phyloP scores from a whole-genome alignment of 2,888 invertebrate genomes.

The Tetragnatha montana region DNA sequence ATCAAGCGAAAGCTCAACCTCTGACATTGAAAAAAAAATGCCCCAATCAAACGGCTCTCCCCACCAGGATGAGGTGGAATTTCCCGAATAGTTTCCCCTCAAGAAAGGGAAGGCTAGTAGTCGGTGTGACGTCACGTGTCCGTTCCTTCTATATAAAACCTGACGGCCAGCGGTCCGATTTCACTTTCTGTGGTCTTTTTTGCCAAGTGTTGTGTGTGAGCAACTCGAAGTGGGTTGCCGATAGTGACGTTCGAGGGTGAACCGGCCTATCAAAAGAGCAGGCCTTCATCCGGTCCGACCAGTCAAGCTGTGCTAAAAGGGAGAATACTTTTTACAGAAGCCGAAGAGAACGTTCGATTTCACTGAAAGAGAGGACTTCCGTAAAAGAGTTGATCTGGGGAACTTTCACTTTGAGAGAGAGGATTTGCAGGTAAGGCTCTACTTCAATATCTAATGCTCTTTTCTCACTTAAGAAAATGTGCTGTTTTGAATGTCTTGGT shows the following conservation, averaged over 20 bases:
- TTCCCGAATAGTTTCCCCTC: slow-evolving; percentile 14
- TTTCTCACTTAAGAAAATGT: slow-evolving; percentile 6
- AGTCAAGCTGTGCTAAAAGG: slow-evolving; percentile 53
- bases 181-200: slow-evolving; percentile 63
- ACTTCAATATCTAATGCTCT: neutral
- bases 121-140: slow-evolving; percentile 45
- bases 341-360: slow-evolving; percentile 58
- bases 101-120: slow-evolving; percentile 39
- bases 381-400: slow-evolving; percentile 35
- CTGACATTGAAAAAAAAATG: neutral
- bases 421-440: slow-evolving; percentile 17
- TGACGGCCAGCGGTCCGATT: slow-evolving; percentile 54
- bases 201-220: slow-evolving; percentile 37
- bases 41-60: neutral
- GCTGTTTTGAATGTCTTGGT: neutral
- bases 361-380: slow-evolving; percentile 66
- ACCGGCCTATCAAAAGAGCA: slow-evolving; percentile 68
- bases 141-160: slow-evolving; percentile 56
- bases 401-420: slow-evolving; percentile 16
- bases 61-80: slow-evolving; percentile 9
- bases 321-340: slow-evolving; percentile 57
- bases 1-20: neutral
- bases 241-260: slow-evolving; percentile 63
- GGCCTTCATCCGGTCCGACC: slow-evolving; percentile 62
- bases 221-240: slow-evolving; percentile 65